Base-by-base conservation (phyloP, 2,888 invertebrate genomes). In the Andrena trimmerana region DNA sequence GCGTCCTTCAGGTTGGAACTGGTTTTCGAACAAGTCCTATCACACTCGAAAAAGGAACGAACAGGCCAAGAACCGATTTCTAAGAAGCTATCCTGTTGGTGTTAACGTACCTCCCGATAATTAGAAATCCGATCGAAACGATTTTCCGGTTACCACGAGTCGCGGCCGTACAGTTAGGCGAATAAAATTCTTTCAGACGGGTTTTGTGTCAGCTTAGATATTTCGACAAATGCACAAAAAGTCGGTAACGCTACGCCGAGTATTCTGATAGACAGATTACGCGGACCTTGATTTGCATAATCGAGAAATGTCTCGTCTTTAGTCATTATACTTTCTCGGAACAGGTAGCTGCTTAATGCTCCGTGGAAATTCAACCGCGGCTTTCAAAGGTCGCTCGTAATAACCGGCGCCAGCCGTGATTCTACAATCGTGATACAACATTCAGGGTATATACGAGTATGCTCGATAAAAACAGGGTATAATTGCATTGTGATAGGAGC, bases 241-340 rank as follows among this genome's bases (percentile, higher is more conserved):
- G 60, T 63, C 48, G 57, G 29, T 52, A 36, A 62, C 68, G 60
- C 52, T 59, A 29, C 27, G 3, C 7, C n/a, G 13, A 60, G 16
- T 24, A 52, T 36, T 70, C 60, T 68, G 16, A n/a, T 13, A 57
- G 83, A 69, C 36, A 33, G 71, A 66, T 73, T 78, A 67, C 57
- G 57, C 29, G 59, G 16, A 10, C 20, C 20, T 8, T 10, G 63
- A 78, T 87, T 85, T 71, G 68, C 83, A 83, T 85, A 78, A 60
- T 54, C 60, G 42, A 67, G 57, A 69, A 67, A 69, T 67, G 31
- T 31, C 65, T 10, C 20, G 54, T 20, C 6, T 24, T 13, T n/a
- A 78, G 59, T 68, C 48, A 52, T 48, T 69, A 63, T 68, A 76
- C 65, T 72, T 79, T 81, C 78, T 29, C 10, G 20, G 76, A 85